Evolutionary conservation across 1,140 invertebrate species (phyloP).

Genomic region (Pseudobourletiella spinata): DNA sequence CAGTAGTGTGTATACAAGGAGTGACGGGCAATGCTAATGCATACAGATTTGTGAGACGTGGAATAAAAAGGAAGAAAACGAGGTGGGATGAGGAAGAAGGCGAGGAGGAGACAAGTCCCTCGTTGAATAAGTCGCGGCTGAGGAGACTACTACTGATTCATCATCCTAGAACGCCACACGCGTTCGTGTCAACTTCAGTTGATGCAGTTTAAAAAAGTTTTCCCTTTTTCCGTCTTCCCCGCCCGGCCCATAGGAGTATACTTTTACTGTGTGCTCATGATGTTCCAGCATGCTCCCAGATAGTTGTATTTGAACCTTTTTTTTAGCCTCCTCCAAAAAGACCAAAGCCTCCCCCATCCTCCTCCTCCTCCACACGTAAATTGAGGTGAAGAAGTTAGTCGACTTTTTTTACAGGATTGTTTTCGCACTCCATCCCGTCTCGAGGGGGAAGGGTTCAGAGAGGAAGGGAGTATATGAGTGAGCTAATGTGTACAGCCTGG

Average conservation of each 20-base stretch:
- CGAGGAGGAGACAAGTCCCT: too few relatives aligned
- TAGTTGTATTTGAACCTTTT: neutral
- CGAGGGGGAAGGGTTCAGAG: neutral
- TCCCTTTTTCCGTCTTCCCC: neutral
- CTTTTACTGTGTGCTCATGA: neutral
- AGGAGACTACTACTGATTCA: constrained; percentile 15
- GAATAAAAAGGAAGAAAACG: too few relatives aligned
- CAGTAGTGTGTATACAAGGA: too few relatives aligned
- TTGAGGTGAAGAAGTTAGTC: constrained; percentile 7
- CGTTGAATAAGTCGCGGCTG: neutral
- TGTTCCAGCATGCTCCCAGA: neutral
- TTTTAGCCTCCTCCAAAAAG: too few relatives aligned
- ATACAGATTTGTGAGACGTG: too few relatives aligned
- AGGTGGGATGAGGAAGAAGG: too few relatives aligned
- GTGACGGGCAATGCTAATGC: too few relatives aligned
- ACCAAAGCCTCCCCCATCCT: too few relatives aligned
- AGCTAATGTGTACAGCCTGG: too few relatives aligned
- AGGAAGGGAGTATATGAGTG: neutral
- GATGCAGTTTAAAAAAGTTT: constrained; percentile 5
- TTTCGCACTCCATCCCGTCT: neutral
- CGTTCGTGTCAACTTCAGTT: constrained; percentile 13
- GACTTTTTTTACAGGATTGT: neutral
- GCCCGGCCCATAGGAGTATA: neutral
- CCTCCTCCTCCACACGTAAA: neutral
- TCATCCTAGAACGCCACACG: constrained; percentile 19